These are phyloP conservation scores for Vesta saturnalis DNA, from an alignment of 2,888 invertebrate genomes.

Conservation along the genomic window DNA sequence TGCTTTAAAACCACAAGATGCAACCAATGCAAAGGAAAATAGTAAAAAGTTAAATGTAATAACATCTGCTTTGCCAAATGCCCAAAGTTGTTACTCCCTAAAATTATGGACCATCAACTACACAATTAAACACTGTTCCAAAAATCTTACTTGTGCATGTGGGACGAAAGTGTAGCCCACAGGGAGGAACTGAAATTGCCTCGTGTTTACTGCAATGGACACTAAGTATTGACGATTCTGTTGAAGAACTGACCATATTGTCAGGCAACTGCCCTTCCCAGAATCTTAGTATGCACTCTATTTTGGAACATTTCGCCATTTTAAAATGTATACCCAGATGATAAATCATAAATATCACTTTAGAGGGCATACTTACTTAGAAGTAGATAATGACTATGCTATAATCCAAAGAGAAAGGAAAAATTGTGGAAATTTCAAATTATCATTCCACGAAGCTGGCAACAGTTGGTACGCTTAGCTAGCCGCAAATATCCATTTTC, in stretches of 20 bases:
- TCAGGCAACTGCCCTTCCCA: no score
- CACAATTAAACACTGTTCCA: conserved; percentile 23
- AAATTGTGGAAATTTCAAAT: no score
- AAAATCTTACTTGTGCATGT: neutral
- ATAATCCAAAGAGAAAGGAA: no score
- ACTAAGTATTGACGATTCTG: neutral
- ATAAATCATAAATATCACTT: neutral
- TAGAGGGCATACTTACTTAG: neutral
- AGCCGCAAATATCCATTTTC: no score
- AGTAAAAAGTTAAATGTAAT: conserved; percentile 10
- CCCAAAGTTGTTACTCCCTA: conserved; percentile 41
- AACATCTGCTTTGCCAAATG: conserved; percentile 36
- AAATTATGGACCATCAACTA: conserved; percentile 44
- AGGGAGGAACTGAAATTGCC: no score
- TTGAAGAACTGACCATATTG: neutral
- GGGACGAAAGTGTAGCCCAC: no score
- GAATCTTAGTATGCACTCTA: neutral
- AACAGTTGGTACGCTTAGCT: no score
- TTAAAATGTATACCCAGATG: neutral
- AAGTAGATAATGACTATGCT: no score
- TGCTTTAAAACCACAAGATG: neutral
- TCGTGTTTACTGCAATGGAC: neutral
- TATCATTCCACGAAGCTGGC: no score
- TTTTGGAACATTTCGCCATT: neutral
- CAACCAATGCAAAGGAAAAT: conserved; percentile 3